A percentile compares a stretch with the other conserved stretches of the same genome.
phyloP scores from a whole-genome alignment of 1,140 invertebrate genomes.

The Drosophila repleta region DNA sequence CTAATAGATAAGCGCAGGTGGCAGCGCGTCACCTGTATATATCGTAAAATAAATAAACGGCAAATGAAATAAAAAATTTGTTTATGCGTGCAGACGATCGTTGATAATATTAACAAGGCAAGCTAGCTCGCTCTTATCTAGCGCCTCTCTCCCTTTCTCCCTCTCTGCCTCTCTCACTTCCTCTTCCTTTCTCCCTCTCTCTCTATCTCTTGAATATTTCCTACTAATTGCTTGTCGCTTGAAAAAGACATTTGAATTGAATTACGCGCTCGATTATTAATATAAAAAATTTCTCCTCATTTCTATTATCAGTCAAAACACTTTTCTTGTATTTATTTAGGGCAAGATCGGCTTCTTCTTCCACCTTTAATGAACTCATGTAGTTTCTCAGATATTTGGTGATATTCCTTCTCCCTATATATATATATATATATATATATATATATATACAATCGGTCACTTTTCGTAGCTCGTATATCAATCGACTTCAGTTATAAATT shows the following conservation, averaged over 20 bases:
- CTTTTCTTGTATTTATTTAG: conserved; percentile 54
- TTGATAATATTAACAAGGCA: conserved; percentile 40
- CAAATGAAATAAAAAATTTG: conserved; percentile 56
- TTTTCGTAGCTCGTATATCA: conserved; percentile 25
- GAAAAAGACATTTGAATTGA: conserved; percentile 54
- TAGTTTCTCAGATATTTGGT: conserved; percentile 25
- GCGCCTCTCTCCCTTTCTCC: neutral
- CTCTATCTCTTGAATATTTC: neutral
- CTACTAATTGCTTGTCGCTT: conserved; percentile 56
- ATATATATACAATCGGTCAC: conserved; percentile 47
- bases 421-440: neutral
- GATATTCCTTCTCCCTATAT: conserved; percentile 23
- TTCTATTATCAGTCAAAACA: conserved; percentile 23
- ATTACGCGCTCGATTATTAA: conserved; percentile 56
- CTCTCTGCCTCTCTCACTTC: neutral
- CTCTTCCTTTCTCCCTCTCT: conserved; percentile 4
- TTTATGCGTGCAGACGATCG: conserved; percentile 38
- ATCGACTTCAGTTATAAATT: conserved; percentile 32
- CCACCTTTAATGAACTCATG: conserved; percentile 48
- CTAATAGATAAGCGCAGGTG: conserved; percentile 47
- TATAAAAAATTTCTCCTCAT: conserved; percentile 12
- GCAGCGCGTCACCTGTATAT: conserved; percentile 33
- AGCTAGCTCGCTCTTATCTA: neutral
- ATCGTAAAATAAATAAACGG: conserved; percentile 43
- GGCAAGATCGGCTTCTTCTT: conserved; percentile 12